phyloP scores from a whole-genome alignment of 2,113 vertebrate species.

The Bagarius yarrelli region DNA sequence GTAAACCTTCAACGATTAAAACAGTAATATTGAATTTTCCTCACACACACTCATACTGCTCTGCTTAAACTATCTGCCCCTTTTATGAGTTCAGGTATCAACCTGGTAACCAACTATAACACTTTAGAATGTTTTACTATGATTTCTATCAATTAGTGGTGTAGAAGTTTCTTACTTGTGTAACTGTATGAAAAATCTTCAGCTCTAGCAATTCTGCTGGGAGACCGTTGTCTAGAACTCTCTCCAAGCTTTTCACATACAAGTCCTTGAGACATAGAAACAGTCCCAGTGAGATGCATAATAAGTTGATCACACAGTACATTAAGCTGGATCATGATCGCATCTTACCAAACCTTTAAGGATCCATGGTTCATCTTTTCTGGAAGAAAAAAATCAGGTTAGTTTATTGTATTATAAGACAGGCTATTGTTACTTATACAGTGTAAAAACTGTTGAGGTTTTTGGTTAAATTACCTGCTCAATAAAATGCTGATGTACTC shows the following conservation, averaged over 20 bases:
- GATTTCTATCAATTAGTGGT: neutral
- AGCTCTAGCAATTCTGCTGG: slow-evolving; percentile 80
- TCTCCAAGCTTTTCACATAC: slow-evolving; percentile 77
- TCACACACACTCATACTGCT: neutral
- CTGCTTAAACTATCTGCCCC: neutral
- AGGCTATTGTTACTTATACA: neutral
- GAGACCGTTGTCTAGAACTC: slow-evolving; percentile 76
- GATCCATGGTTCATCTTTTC: slow-evolving; percentile 86
- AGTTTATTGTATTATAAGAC: neutral
- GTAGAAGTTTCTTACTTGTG: slow-evolving; percentile 74
- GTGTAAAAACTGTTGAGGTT: neutral
- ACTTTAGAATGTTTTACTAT: neutral
- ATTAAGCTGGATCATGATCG: neutral
- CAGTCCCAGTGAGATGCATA: neutral
- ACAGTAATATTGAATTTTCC: neutral
- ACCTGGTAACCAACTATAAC: neutral
- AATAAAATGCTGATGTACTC: slow-evolving; percentile 78
- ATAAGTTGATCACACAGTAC: neutral
- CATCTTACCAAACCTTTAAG: slow-evolving; percentile 90
- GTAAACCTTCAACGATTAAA: neutral
- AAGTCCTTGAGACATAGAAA: slow-evolving; percentile 73
- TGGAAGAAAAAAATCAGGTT: slow-evolving; percentile 59
- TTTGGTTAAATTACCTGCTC: slow-evolving; percentile 74
- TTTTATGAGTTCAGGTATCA: neutral
- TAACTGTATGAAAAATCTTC: slow-evolving; percentile 73